Percentiles rank a stretch among this genome's conserved stretches.
Conservation (phyloP, 1,140 invertebrate species). For the Caenorhabditis elegans region WBcel235 BX284602.5:13073501-13074000, state of each 20-base stretch:
- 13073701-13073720: neutral
- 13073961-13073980: too few species aligned
- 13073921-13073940: neutral
- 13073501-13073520: neutral
- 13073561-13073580: slow-evolving; percentile 3
- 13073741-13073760: neutral
- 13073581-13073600: slow-evolving; percentile 16
- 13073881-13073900: neutral
- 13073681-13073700: too few species aligned
- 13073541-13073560: slow-evolving; percentile 5
- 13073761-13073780: slow-evolving; percentile 11
- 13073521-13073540: neutral
- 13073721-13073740: neutral
- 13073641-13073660: too few species aligned
- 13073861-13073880: neutral
- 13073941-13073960: neutral
- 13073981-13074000: too few species aligned
- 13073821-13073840: neutral
- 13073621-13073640: too few species aligned
- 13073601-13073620: too few species aligned
- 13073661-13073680: too few species aligned
- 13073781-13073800: neutral
- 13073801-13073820: slow-evolving; percentile 9
- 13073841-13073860: neutral
- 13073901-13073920: slow-evolving; percentile 5